These are phyloP conservation scores for Crocuta crocuta DNA, from an alignment of 2,113 vertebrate species.

Conservation along the genomic window DNA sequence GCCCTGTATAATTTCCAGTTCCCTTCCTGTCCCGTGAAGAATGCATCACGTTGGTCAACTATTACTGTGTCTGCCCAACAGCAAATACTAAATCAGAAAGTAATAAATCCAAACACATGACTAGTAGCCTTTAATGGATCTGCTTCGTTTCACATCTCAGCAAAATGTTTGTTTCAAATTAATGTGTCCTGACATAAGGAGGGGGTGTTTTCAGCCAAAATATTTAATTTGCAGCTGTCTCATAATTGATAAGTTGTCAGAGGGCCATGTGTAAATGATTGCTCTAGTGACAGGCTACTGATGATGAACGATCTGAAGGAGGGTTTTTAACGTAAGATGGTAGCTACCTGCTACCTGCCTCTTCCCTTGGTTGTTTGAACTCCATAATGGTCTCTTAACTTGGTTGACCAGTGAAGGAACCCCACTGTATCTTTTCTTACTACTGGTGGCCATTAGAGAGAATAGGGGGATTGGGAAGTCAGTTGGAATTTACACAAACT, in stretches of 20 bases:
- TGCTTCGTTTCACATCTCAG: conserved; percentile 71
- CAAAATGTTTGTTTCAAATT: conserved; percentile 80
- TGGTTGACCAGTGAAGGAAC: not conserved
- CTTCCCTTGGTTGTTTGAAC: not conserved
- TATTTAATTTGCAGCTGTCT: conserved; percentile 77
- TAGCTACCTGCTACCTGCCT: not conserved
- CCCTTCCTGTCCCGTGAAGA: not conserved
- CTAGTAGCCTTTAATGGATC: conserved; percentile 67
- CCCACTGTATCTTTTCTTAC: not conserved
- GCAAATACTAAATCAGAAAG: not conserved
- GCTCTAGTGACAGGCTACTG: conserved; percentile 56
- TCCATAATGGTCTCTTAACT: not conserved
- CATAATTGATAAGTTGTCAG: conserved; percentile 76
- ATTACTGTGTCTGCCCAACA: not conserved
- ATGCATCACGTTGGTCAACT: not conserved
- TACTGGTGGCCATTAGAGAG: not conserved
- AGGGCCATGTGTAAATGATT: conserved; percentile 71
- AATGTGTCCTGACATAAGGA: conserved; percentile 77
- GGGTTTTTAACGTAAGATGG: not conserved
- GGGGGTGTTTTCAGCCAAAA: conserved; percentile 75
- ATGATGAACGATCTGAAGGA: conserved; percentile 1
- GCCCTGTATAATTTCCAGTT: not conserved
- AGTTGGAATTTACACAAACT: not conserved
- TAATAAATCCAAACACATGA: conserved; percentile 49
- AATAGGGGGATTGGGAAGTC: not conserved